Percentiles rank a stretch among this genome's conserved stretches.
Evolutionary conservation across 2,797 vertebrate genomes (phyloP).

Genomic region (Balearica regulorum): DNA sequence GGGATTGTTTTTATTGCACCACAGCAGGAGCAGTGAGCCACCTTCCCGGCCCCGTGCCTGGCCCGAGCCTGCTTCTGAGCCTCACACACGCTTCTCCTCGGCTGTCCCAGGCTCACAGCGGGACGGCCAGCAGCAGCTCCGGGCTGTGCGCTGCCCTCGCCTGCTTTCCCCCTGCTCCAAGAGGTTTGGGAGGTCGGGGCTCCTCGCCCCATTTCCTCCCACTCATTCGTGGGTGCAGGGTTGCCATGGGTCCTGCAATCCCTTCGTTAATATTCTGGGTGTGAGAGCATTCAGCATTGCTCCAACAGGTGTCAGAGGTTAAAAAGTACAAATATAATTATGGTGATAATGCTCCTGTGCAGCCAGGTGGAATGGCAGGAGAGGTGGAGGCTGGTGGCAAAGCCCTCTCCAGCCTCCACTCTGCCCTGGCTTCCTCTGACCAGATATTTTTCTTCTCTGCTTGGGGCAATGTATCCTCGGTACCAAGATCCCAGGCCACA

Average conservation of each 20-base stretch:
- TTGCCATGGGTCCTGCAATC: background rate
- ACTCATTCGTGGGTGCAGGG: background rate
- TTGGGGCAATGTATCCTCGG: background rate
- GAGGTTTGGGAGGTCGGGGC: background rate
- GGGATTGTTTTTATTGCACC: fast-evolving
- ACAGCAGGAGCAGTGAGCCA: background rate
- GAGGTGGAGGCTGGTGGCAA: background rate
- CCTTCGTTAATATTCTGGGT: background rate
- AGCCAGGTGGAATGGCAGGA: background rate
- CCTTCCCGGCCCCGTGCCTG: background rate
- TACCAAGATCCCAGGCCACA: background rate
- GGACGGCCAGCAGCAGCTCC: background rate
- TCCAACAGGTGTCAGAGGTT: background rate
- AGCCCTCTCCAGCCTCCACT: background rate
- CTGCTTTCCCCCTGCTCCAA: background rate
- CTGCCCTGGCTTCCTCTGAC: background rate
- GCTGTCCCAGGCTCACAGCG: background rate
- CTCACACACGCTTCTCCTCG: background rate
- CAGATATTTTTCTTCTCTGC: background rate
- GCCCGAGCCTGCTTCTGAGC: background rate
- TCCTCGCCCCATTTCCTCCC: background rate
- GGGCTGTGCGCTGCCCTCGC: background rate
- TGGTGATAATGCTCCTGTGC: background rate
- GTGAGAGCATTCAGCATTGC: background rate
- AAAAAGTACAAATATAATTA: conserved; percentile 37